Conservation (phyloP, 2,113 vertebrate species). For the Trachemys scripta region DNA sequence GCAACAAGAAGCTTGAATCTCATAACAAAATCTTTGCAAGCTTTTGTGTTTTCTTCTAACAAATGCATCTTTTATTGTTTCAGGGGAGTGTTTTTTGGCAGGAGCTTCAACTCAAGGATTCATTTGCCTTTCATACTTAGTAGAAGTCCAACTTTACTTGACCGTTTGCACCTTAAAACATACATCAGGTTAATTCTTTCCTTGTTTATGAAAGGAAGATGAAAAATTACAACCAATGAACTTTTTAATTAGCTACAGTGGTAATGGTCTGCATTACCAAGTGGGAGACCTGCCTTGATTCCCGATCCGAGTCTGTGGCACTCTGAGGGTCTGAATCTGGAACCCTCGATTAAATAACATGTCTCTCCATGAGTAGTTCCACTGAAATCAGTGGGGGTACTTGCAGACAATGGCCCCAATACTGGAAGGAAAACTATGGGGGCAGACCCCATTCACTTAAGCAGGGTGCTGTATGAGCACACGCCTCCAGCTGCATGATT, state of each 20-base stretch:
- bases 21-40: background rate
- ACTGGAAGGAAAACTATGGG: background rate
- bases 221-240: background rate
- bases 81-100: background rate
- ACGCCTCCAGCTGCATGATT: background rate
- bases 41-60: background rate
- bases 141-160: background rate
- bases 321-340: background rate
- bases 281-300: background rate
- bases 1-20: slow-evolving; percentile 7
- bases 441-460: rapidly evolving
- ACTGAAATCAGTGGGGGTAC: background rate
- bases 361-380: background rate
- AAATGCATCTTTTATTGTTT: background rate
- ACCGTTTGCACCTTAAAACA: background rate
- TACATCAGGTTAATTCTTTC: background rate
- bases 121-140: background rate
- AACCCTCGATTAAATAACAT: slow-evolving; percentile 5
- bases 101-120: background rate
- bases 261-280: background rate
- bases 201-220: background rate
- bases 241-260: background rate
- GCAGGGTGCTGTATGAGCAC: background rate
- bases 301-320: background rate
- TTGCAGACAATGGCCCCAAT: background rate